These are phyloP conservation scores for Sisyra terminalis DNA, from an alignment of 2,888 invertebrate genomes.

Conservation along the genomic window DNA sequence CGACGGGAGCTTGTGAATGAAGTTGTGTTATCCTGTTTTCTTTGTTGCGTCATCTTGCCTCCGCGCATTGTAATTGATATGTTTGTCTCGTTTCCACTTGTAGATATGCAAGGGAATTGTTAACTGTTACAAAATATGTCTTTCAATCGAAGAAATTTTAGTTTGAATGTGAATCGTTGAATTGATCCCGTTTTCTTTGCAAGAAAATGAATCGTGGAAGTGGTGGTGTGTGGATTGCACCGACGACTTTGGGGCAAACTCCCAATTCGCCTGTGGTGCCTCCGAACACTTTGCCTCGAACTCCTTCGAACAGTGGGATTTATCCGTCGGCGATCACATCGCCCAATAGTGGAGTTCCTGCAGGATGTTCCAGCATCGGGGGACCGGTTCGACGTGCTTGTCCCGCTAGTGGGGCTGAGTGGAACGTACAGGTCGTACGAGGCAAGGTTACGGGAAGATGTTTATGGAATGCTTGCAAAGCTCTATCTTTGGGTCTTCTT, in stretches of 20 bases:
- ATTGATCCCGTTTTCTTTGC: too few relatives aligned
- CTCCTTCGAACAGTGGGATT: conserved; percentile 1
- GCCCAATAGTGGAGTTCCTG: background rate
- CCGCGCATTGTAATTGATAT: too few relatives aligned
- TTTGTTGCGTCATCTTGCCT: too few relatives aligned
- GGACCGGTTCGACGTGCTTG: conserved; percentile 51
- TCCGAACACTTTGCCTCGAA: conserved; percentile 16
- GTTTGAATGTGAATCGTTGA: too few relatives aligned
- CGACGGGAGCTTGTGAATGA: too few relatives aligned
- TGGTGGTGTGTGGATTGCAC: conserved; percentile 24
- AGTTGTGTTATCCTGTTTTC: too few relatives aligned
- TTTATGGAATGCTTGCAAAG: conserved; percentile 88
- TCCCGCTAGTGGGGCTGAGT: conserved; percentile 67
- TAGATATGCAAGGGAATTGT: too few relatives aligned
- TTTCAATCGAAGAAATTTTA: too few relatives aligned
- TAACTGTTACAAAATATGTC: too few relatives aligned
- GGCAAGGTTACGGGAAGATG: conserved; percentile 81
- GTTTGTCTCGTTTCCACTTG: too few relatives aligned
- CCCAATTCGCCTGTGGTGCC: too few relatives aligned
- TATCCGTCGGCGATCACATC: background rate
- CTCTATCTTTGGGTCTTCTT: conserved; percentile 70
- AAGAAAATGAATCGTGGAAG: conserved; percentile 11
- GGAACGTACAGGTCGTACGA: conserved; percentile 71
- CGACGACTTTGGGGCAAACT: conserved; percentile 24
- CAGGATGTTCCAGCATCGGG: conserved; percentile 15